Conservation (phyloP, 2,113 vertebrate genomes). For the Ceratotherium simum region DNA sequence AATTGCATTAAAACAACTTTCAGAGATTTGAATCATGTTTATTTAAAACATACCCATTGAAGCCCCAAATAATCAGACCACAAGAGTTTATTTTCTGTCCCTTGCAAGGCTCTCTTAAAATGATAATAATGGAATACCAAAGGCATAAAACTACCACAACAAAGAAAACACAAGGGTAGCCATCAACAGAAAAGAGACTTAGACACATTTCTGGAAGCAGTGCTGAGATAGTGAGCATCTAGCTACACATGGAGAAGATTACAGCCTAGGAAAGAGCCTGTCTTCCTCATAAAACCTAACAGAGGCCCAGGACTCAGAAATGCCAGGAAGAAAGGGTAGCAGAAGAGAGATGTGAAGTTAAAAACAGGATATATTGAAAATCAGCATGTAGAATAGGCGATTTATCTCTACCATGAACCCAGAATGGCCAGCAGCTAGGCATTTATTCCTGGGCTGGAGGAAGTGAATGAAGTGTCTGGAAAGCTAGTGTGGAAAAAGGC, state of each 20-base stretch:
- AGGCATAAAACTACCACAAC: not conserved
- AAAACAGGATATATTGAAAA: not conserved
- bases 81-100: not conserved
- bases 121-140: not conserved
- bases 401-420: not conserved
- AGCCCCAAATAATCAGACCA: not conserved
- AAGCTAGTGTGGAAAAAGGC: not conserved
- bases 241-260: fast-evolving
- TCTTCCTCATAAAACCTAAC: not conserved
- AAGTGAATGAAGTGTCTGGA: not conserved
- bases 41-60: not conserved
- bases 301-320: not conserved
- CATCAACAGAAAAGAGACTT: not conserved
- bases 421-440: not conserved
- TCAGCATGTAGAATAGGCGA: not conserved
- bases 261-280: not conserved
- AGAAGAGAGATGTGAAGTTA: no score
- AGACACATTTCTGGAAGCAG: not conserved
- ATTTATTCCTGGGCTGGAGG: not conserved
- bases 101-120: not conserved
- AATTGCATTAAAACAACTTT: not conserved
- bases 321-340: not conserved
- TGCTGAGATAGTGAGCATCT: not conserved
- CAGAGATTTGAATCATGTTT: not conserved
- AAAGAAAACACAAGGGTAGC: not conserved